These are phyloP conservation scores for Bucorvus abyssinicus DNA, from an alignment of 2,797 vertebrate species.

Conservation along the genomic window DNA sequence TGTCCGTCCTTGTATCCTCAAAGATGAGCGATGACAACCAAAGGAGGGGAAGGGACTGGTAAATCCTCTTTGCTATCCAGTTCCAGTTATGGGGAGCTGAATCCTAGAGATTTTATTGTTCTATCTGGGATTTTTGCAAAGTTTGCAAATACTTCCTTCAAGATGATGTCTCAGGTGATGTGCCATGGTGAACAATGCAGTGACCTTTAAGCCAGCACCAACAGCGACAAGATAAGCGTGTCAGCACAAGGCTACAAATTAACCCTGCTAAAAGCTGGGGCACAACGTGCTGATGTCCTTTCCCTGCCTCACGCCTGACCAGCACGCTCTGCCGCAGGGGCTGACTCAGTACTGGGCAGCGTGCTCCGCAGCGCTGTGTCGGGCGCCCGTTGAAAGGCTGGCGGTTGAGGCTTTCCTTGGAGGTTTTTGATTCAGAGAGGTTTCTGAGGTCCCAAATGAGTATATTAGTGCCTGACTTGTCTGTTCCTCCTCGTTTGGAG, in stretches of 20 bases:
- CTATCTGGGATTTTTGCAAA: neutral
- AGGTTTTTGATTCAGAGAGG: neutral
- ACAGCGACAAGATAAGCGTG: neutral
- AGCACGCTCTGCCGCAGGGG: neutral
- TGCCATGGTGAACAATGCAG: neutral
- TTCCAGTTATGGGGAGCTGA: neutral
- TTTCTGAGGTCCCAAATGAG: neutral
- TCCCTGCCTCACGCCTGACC: neutral
- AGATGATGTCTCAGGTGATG: neutral
- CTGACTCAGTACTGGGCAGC: too few relatives aligned
- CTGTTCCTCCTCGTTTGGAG: neutral
- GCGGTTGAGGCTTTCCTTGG: neutral
- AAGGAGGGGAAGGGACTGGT: neutral
- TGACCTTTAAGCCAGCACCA: neutral
- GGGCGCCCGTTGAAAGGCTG: neutral
- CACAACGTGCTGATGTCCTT: neutral
- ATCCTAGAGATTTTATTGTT: neutral
- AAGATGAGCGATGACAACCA: neutral
- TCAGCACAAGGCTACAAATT: neutral
- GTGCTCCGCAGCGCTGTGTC: accelerated
- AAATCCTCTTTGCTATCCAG: neutral
- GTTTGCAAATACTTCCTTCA: neutral
- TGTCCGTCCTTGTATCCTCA: neutral
- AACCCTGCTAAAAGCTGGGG: neutral
- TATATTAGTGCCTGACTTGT: neutral